A percentile compares a stretch with the other conserved stretches of the same genome.
Conservation (phyloP, 2,113 vertebrate species). For the Rhadina sibilatrix region DNA sequence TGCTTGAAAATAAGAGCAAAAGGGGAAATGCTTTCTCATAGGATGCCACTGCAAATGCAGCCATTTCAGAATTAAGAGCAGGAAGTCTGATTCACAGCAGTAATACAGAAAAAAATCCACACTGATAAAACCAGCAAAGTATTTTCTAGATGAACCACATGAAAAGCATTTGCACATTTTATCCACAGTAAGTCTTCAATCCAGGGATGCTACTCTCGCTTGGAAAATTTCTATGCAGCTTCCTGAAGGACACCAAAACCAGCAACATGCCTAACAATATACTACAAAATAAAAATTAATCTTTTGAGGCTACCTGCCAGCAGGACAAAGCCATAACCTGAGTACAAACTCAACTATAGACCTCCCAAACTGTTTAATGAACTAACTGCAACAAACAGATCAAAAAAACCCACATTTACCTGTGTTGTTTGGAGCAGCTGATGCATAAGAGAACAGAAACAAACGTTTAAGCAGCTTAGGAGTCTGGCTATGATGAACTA, state of each 20-base stretch:
- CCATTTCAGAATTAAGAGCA: background rate
- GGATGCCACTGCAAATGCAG: background rate
- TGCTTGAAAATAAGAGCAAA: background rate
- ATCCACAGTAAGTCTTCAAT: background rate
- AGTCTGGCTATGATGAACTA: constrained; percentile 84
- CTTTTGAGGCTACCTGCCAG: background rate
- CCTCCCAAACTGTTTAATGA: background rate
- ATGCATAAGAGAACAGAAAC: constrained; percentile 86
- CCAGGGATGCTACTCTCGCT: background rate
- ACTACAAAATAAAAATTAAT: background rate
- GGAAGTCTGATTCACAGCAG: background rate
- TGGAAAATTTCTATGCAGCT: background rate
- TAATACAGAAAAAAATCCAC: background rate
- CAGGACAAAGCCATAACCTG: background rate
- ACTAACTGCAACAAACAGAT: background rate
- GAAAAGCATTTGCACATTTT: background rate
- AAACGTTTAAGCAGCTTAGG: constrained; percentile 85
- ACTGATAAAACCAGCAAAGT: background rate
- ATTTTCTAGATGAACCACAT: background rate
- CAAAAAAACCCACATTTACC: constrained; percentile 61
- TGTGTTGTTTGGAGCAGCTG: constrained; percentile 62
- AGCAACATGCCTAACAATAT: background rate
- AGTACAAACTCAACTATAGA: background rate
- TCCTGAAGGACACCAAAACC: background rate
- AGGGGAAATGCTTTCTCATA: background rate